Percentiles rank a stretch among this genome's conserved stretches.
Conservation (phyloP, 2,113 vertebrate genomes). For the Myiagra hebetior region DNA sequence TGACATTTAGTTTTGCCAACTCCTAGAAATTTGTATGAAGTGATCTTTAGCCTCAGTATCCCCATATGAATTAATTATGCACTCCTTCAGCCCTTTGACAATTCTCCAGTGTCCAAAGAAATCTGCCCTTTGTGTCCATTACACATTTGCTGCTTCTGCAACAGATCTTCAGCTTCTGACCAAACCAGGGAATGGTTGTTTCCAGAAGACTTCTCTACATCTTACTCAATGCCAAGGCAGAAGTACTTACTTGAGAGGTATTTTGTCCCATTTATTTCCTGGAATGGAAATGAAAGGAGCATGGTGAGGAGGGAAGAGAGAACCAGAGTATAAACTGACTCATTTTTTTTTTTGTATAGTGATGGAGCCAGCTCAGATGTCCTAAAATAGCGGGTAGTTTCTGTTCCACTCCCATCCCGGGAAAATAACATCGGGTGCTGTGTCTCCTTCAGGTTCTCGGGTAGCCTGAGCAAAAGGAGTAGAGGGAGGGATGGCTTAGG, state of each 20-base stretch:
- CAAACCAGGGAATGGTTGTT: background rate
- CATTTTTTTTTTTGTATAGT: background rate
- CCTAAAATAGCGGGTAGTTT: background rate
- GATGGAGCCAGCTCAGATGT: background rate
- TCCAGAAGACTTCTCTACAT: background rate
- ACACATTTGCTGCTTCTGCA: background rate
- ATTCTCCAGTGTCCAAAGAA: background rate
- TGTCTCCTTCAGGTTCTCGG: background rate
- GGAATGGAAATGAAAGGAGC: background rate
- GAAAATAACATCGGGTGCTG: background rate
- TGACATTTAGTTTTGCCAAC: conserved; percentile 25
- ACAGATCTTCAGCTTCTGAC: background rate
- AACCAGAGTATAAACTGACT: background rate
- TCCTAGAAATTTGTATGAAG: background rate
- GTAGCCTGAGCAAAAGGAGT: background rate
- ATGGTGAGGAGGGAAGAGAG: background rate
- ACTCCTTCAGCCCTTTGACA: background rate
- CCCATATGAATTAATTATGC: background rate
- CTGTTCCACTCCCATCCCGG: background rate
- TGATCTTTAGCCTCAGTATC: background rate
- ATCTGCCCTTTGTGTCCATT: background rate
- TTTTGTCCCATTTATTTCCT: conserved; percentile 7
- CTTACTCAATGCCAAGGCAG: background rate
- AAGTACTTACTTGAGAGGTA: background rate
- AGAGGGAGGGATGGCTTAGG: background rate